Percentiles rank a stretch among this genome's conserved stretches.
These are phyloP conservation scores for Hydractinia echinata DNA, from an alignment of 30 jellyfish, hydroid and myxozoan genomes.

Conservation along the genomic window DNA sequence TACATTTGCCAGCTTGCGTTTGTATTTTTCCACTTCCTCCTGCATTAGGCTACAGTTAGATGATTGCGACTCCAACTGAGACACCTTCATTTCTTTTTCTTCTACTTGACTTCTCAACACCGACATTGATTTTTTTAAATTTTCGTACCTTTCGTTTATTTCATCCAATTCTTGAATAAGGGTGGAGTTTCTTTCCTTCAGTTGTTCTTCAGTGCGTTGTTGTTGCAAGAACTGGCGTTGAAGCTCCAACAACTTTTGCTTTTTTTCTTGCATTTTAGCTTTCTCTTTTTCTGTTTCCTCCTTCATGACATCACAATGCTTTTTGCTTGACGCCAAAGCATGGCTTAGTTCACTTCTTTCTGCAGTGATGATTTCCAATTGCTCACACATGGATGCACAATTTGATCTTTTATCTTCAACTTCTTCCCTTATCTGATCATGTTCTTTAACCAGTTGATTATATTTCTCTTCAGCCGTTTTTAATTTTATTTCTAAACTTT, in stretches of 20 bases:
- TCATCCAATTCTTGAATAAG: too few relatives aligned
- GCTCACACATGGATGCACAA: not conserved
- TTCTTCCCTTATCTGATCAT: not conserved
- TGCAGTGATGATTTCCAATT: not conserved
- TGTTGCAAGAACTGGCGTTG: not conserved
- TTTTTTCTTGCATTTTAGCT: too few relatives aligned
- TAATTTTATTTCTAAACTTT: constrained; percentile 1
- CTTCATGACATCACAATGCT: too few relatives aligned
- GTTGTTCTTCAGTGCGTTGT: not conserved
- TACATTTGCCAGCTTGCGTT: not conserved
- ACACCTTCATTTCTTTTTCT: too few relatives aligned
- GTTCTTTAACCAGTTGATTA: not conserved
- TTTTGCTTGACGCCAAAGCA: too few relatives aligned
- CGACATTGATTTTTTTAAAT: too few relatives aligned
- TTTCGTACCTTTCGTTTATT: too few relatives aligned
- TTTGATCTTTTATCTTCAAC: not conserved
- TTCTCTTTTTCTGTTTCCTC: too few relatives aligned
- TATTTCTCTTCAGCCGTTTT: constrained; percentile 7
- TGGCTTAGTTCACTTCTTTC: not conserved
- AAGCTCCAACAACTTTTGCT: not conserved
- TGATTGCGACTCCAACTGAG: too few relatives aligned
- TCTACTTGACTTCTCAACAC: too few relatives aligned
- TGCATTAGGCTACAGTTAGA: too few relatives aligned
- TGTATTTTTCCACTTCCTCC: constrained; percentile 2
- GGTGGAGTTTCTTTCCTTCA: too few relatives aligned